Percentiles rank a stretch among this genome's conserved stretches.
Evolutionary conservation across 2,888 invertebrate genomes (phyloP).

Genomic region (Podabrus alpinus): DNA sequence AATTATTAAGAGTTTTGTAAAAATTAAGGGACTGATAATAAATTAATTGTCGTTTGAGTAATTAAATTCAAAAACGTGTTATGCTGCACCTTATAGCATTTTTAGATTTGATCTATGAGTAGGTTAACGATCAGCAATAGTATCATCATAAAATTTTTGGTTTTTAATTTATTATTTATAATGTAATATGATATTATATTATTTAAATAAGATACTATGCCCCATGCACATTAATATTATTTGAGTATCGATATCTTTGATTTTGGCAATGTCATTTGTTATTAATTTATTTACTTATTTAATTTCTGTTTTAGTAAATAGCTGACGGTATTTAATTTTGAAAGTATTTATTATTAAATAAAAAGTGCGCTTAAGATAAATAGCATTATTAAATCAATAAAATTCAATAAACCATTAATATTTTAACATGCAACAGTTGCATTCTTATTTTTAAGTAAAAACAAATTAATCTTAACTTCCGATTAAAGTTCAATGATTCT

Average conservation of each 20-base stretch:
- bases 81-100: not conserved
- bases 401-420: not conserved
- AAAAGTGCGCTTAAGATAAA: no score
- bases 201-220: no score
- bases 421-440: not conserved
- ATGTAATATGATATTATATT: no score
- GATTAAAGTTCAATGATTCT: slow-evolving; percentile 3
- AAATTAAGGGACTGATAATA: not conserved
- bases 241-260: no score
- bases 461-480: slow-evolving; percentile 3
- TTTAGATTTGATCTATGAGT: not conserved
- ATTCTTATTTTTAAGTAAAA: not conserved
- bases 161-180: not conserved
- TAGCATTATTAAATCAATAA: not conserved
- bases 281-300: no score
- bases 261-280: no score
- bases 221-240: no score
- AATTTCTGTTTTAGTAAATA: no score
- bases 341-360: no score
- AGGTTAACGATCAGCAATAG: not conserved
- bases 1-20: not conserved
- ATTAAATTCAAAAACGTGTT: not conserved
- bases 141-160: not conserved
- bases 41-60: not conserved
- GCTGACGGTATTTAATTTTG: no score